Conservation (phyloP, 2,113 vertebrate genomes). For the Peromyscus californicus region DNA sequence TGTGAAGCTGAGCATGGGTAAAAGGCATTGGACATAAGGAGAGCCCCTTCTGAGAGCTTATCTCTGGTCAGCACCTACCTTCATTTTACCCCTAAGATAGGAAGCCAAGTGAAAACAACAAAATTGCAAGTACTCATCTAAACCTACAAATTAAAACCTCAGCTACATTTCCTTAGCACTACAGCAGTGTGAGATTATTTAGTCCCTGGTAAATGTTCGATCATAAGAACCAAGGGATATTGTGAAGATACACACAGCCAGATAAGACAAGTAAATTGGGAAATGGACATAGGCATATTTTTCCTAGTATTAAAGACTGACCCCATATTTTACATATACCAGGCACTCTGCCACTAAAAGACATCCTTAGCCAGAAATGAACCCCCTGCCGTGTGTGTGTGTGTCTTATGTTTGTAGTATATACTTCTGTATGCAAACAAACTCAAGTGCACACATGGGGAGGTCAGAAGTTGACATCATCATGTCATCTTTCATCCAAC, state of each 20-base stretch:
- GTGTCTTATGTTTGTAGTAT: neutral
- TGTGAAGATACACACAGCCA: neutral
- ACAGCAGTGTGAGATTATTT: conserved; percentile 23
- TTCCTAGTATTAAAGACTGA: neutral
- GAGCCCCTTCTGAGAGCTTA: neutral
- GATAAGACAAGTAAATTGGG: neutral
- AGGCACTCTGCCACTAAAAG: neutral
- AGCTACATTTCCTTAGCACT: conserved; percentile 24
- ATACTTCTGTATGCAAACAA: neutral
- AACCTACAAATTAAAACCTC: neutral
- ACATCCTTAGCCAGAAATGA: neutral
- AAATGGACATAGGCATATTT: neutral
- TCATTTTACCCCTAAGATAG: neutral
- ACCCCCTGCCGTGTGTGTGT: neutral
- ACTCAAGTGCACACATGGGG: neutral
- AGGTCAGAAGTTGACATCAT: neutral
- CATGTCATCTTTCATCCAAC: neutral
- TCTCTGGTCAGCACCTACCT: neutral
- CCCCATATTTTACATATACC: neutral
- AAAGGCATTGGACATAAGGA: conserved; percentile 12
- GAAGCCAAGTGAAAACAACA: conserved; percentile 34
- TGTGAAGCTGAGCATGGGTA: neutral
- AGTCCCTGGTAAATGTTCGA: neutral
- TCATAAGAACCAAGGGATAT: neutral
- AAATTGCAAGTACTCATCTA: conserved; percentile 48